Evolutionary conservation across 2,113 vertebrate species (phyloP).

Genomic region (Etheostoma spectabile): DNA sequence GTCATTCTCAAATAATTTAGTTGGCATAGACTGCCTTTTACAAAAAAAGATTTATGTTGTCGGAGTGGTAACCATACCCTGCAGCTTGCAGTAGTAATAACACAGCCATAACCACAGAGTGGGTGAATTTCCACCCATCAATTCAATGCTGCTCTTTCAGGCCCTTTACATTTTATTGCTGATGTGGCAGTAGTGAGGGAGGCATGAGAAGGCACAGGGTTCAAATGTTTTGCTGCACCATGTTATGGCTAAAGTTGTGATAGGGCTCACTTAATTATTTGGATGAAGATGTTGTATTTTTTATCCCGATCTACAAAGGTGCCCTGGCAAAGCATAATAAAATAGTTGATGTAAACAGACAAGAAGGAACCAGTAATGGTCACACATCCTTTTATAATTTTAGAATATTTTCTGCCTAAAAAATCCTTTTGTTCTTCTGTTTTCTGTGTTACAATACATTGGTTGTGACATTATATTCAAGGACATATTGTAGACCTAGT

Average conservation of each 20-base stretch:
- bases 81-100: slow-evolving; percentile 15
- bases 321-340: background rate
- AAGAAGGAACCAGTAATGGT: background rate
- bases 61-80: slow-evolving; percentile 16
- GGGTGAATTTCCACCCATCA: slow-evolving; percentile 40
- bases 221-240: slow-evolving; percentile 22
- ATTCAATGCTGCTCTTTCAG: slow-evolving; percentile 45
- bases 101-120: slow-evolving; percentile 41
- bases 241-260: slow-evolving; percentile 28
- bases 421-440: background rate
- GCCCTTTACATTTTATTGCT: slow-evolving; percentile 45
- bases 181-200: slow-evolving; percentile 53
- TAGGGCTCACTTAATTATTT: background rate
- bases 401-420: background rate
- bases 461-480: background rate
- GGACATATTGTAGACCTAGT: background rate
- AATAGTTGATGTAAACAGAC: background rate
- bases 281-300: background rate
- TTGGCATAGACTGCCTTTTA: slow-evolving; percentile 7
- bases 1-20: slow-evolving; percentile 24
- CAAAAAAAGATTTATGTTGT: slow-evolving; percentile 24
- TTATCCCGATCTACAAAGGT: background rate
- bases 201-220: slow-evolving; percentile 4
- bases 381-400: background rate
- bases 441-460: background rate